A percentile compares a stretch with the other conserved stretches of the same genome.
Conservation (phyloP, 2,113 vertebrate species). For the Acanthisitta chloris region DNA sequence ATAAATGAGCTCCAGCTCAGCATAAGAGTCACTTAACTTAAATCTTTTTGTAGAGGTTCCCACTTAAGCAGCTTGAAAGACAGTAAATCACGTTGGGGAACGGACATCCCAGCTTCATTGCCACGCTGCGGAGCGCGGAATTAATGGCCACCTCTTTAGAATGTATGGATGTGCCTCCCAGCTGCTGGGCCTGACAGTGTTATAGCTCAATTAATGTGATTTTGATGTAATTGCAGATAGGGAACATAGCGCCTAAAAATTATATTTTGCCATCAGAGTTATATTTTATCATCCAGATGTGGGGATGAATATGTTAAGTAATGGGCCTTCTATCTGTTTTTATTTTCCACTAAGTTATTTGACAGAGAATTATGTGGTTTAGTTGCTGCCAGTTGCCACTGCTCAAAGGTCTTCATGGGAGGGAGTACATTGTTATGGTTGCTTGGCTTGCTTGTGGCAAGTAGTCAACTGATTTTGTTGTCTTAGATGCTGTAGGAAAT, state of each 20-base stretch:
- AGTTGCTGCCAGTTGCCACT: neutral
- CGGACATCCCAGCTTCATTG: conserved; percentile 79
- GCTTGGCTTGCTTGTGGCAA: neutral
- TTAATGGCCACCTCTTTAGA: conserved; percentile 81
- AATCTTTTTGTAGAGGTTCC: conserved; percentile 88
- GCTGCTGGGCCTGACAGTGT: conserved; percentile 80
- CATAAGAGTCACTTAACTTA: conserved; percentile 88
- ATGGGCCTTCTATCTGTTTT: conserved; percentile 45
- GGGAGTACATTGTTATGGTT: neutral
- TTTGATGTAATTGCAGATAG: conserved; percentile 84
- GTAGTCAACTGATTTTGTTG: neutral
- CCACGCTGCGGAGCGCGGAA: conserved; percentile 69
- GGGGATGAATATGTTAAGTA: conserved; percentile 57
- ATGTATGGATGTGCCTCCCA: conserved; percentile 81
- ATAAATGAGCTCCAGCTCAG: conserved; percentile 83
- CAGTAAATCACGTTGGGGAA: conserved; percentile 82
- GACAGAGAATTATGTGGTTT: neutral
- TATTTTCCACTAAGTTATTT: conserved; percentile 51
- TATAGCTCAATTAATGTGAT: conserved; percentile 86
- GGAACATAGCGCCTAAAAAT: conserved; percentile 75
- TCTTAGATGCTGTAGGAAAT: neutral
- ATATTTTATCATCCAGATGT: conserved; percentile 73
- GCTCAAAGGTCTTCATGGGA: neutral
- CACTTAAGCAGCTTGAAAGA: conserved; percentile 85
- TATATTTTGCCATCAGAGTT: conserved; percentile 76